phyloP scores from a whole-genome alignment of 2,888 invertebrate species.

The Scaptomyza flava region DNA sequence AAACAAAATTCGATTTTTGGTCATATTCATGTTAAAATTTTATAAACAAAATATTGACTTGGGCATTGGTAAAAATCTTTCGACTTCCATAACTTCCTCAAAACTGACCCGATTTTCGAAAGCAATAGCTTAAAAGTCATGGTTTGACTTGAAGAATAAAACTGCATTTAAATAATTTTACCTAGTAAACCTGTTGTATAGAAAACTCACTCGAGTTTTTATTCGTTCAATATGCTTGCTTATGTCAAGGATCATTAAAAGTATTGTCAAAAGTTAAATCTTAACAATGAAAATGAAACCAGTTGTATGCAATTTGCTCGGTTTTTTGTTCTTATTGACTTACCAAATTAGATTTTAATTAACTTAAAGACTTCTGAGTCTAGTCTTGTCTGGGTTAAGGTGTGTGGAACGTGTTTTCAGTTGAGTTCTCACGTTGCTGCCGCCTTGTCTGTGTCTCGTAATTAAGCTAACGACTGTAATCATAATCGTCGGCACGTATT shows the following conservation, averaged over 20 bases:
- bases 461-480: slow-evolving; percentile 50
- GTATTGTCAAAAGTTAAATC: slow-evolving; percentile 25
- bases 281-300: slow-evolving; percentile 45
- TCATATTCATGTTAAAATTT: no score
- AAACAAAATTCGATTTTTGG: no score
- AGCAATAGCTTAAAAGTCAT: no score
- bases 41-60: no score
- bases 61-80: no score
- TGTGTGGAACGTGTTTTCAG: slow-evolving; percentile 14
- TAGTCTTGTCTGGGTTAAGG: background rate
- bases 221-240: background rate
- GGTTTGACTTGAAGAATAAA: no score
- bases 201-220: no score
- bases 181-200: no score
- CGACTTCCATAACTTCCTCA: no score
- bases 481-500: slow-evolving; percentile 68
- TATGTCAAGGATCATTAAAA: slow-evolving; percentile 44
- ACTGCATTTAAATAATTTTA: no score
- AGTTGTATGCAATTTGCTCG: slow-evolving; percentile 20
- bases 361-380: slow-evolving; percentile 35
- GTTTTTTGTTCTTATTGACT: slow-evolving; percentile 1
- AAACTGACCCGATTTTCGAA: no score
- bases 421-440: slow-evolving; percentile 53
- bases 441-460: slow-evolving; percentile 38
- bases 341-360: slow-evolving; percentile 48